Evolutionary conservation across 1,140 invertebrate species (phyloP), one percentile per base, ranked within the genome.

Genomic region (Eriocheir sinensis): DNA sequence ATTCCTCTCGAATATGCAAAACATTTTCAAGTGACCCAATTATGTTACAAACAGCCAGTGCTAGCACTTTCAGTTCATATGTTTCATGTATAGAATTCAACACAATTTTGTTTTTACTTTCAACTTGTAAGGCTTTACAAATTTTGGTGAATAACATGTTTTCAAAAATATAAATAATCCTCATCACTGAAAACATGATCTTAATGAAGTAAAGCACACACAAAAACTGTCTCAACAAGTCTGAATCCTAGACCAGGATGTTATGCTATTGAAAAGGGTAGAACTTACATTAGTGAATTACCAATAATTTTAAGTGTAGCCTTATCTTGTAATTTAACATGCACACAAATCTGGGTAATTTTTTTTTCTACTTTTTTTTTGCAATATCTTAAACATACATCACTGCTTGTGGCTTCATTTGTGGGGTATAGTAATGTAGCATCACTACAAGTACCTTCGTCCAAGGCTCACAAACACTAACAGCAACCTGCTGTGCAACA

Each of bases 401-500:
- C 48, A 72, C 53, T 93, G 36, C 85, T 53, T 88, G 36, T 79
- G 83, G 48, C 32, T 93, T 86, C 83, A 93, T 30, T 60, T 40
- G 60, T 72, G n/a, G 27, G 60, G n/a, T n/a, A 86, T 27, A 40
- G 83, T 72, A 93, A 86, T 44, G 86, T 38, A 86, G 92, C 83
- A 93, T 93, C 92, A 93, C 80, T 53, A 48, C 30, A 34, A 41
- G 88, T 93, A 93, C 83, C 85, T 88, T 93, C 81, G 89, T 53
- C 36, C 88, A 85, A 93, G 92, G 92, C 88, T 93, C 44, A 88
- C 83, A 93, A n/a, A 89, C 92, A 88, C 60, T 93, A 85, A 93
- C 83, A 72, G 60, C 60, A 72, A 72, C 8, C 60, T n/a, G n/a
- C 60, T 72, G 60, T 72, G 27, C 48, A 72, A 72, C 60, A 72